phyloP scores from a whole-genome alignment of 1,140 invertebrate genomes.

The Achroia grisella region DNA sequence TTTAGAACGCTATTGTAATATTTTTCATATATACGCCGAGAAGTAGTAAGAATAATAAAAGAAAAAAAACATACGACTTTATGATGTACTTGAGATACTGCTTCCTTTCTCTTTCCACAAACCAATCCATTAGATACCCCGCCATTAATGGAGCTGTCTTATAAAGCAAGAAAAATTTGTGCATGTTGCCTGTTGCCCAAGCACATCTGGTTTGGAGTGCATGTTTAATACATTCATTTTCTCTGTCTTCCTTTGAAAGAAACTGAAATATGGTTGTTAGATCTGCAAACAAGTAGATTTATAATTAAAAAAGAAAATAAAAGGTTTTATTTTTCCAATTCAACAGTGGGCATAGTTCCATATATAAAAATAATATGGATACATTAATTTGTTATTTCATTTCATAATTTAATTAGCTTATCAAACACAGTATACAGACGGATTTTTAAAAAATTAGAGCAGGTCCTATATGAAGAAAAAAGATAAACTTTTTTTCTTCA shows the following conservation, averaged over 20 bases:
- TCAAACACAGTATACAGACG: too few species aligned
- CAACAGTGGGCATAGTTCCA: too few species aligned
- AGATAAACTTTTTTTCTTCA: too few species aligned
- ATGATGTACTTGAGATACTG: constrained; percentile 92
- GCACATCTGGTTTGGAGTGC: constrained; percentile 90
- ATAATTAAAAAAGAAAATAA: not conserved
- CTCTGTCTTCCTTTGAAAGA: constrained; percentile 84
- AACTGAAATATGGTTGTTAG: constrained; percentile 91
- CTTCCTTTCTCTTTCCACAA: constrained; percentile 93
- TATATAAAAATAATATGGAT: too few species aligned
- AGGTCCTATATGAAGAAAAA: too few species aligned
- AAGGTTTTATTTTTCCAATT: too few species aligned
- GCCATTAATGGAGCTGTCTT: constrained; percentile 92
- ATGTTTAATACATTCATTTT: constrained; percentile 89
- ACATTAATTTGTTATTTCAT: too few species aligned
- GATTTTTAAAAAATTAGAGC: too few species aligned
- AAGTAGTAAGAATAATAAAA: constrained; percentile 12
- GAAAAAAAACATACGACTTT: constrained; percentile 91
- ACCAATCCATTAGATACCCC: constrained; percentile 98
- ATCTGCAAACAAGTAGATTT: constrained; percentile 79
- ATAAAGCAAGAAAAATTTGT: constrained; percentile 94
- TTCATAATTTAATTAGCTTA: too few species aligned
- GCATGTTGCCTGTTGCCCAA: constrained; percentile 93
- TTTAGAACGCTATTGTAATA: too few species aligned
- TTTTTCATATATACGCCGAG: too few species aligned